These are phyloP conservation scores for Drosophila incognita DNA, from an alignment of 2,888 invertebrate genomes.

Conservation along the genomic window DNA sequence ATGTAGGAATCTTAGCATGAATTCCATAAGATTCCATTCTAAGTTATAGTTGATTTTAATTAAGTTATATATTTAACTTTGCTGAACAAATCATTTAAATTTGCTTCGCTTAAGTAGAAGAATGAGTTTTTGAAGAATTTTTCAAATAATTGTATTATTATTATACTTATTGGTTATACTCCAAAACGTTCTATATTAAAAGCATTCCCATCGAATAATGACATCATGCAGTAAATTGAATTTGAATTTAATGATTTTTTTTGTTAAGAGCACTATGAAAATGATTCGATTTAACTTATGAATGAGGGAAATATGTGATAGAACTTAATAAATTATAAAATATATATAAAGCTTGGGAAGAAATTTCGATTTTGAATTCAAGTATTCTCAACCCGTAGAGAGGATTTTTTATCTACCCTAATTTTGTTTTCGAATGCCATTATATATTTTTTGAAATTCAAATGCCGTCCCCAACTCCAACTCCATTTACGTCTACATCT, in stretches of 20 bases:
- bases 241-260: fast-evolving
- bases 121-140: fast-evolving
- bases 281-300: background rate
- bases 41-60: background rate
- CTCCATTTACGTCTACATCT: slow-evolving; percentile 3
- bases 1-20: background rate
- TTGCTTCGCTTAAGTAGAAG: background rate
- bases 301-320: background rate
- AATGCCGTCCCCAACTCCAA: slow-evolving; percentile 1
- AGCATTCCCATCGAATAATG: background rate
- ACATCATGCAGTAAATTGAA: background rate
- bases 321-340: background rate
- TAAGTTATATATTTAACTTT: background rate
- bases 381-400: background rate
- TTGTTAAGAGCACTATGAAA: background rate
- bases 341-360: background rate
- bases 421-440: background rate
- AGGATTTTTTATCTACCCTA: background rate
- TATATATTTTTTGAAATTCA: slow-evolving; percentile 1
- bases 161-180: background rate
- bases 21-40: background rate
- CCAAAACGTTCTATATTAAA: background rate
- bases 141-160: background rate
- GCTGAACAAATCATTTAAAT: background rate
- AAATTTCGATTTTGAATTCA: background rate